Conservation (phyloP, 2,888 invertebrate species). For the Colostygia pectinataria region DNA sequence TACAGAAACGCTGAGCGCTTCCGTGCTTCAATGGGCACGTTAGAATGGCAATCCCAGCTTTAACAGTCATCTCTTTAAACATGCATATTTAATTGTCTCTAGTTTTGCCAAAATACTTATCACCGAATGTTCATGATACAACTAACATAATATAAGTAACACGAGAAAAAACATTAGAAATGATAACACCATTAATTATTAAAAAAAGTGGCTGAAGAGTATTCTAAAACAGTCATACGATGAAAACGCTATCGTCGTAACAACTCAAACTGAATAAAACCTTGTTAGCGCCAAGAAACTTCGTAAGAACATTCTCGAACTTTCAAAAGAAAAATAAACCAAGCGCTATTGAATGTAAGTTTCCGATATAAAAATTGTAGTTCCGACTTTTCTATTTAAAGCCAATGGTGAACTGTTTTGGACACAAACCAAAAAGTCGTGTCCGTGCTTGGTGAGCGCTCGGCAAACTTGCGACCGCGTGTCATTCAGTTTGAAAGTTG, state of each 20-base stretch:
- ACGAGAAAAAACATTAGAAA: too few species aligned
- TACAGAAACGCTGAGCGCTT: too few species aligned
- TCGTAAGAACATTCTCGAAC: conserved; percentile 18
- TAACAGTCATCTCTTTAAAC: too few species aligned
- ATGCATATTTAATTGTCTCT: too few species aligned
- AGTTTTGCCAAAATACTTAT: too few species aligned
- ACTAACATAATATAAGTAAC: too few species aligned
- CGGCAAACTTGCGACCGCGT: conserved; percentile 12
- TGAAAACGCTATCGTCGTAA: neutral
- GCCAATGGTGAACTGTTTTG: conserved; percentile 39
- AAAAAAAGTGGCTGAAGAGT: too few species aligned
- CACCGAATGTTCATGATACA: too few species aligned
- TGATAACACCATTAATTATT: too few species aligned
- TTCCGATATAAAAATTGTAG: conserved; percentile 42
- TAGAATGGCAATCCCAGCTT: too few species aligned
- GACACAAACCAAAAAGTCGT: conserved; percentile 37
- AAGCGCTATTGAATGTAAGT: conserved; percentile 37
- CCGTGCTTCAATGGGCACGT: too few species aligned
- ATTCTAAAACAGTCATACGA: too few species aligned
- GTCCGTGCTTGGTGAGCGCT: neutral
- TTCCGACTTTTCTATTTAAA: conserved; percentile 44
- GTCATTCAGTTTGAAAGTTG: conserved; percentile 2
- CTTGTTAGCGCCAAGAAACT: neutral
- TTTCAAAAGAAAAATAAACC: conserved; percentile 23
- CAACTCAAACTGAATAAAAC: conserved; percentile 4